phyloP scores from a whole-genome alignment of 1,140 invertebrate species.

The Trichonephila inaurata region DNA sequence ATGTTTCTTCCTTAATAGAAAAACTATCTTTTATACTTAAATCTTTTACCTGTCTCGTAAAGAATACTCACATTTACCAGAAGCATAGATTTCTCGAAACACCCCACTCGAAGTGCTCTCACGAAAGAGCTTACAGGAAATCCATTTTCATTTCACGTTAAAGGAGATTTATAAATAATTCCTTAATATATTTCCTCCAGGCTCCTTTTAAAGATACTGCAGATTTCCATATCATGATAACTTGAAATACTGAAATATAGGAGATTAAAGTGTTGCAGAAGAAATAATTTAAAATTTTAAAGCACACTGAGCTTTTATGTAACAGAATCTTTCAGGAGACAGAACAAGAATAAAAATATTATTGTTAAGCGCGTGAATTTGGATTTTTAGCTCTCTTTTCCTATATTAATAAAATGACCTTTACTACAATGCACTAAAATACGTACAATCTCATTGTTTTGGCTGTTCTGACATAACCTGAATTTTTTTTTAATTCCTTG shows the following conservation, averaged over 20 bases:
- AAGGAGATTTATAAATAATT: constrained; percentile 42
- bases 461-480: too few relatives aligned
- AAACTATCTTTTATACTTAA: constrained; percentile 16
- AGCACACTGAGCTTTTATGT: too few relatives aligned
- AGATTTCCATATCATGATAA: constrained; percentile 6
- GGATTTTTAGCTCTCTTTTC: too few relatives aligned
- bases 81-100: constrained; percentile 3
- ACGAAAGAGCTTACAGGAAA: constrained; percentile 9
- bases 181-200: not conserved
- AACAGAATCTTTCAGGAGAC: too few relatives aligned
- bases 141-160: constrained; percentile 38
- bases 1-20: not conserved
- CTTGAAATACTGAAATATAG: not conserved
- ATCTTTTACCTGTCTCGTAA: not conserved
- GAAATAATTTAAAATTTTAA: not conserved
- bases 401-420: too few relatives aligned
- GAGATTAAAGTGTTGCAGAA: not conserved
- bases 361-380: too few relatives aligned
- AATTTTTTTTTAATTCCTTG: too few relatives aligned
- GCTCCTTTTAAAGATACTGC: not conserved
- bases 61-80: not conserved
- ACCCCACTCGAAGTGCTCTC: not conserved
- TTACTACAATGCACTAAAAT: too few relatives aligned
- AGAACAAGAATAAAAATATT: too few relatives aligned
- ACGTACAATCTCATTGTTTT: too few relatives aligned